A percentile compares a stretch with the other conserved stretches of the same genome.
Evolutionary conservation across 64 coral and sea anemone genomes (phyloP).

Genomic region (Porites lutea): DNA sequence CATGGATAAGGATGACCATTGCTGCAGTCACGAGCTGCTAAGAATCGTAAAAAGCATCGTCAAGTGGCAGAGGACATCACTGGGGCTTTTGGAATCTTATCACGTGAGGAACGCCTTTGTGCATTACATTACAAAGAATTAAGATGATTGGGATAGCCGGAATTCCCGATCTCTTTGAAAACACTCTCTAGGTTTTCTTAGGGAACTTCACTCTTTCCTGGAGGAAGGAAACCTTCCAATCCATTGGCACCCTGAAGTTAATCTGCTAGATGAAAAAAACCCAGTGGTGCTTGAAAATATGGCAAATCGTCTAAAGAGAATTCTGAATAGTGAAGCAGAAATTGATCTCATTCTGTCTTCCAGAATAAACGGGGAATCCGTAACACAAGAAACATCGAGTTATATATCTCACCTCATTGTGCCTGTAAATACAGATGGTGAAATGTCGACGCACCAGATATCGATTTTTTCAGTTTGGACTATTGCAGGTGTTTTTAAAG

Average conservation of each 20-base stretch:
- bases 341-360: neutral
- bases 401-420: too few species aligned
- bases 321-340: conserved; percentile 47
- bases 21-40: conserved; percentile 13
- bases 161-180: conserved; percentile 11
- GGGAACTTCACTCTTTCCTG: neutral
- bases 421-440: too few species aligned
- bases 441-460: too few species aligned
- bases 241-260: conserved; percentile 46
- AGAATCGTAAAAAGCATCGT: neutral
- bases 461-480: too few species aligned
- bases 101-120: neutral
- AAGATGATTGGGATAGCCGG: neutral
- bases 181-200: conserved; percentile 52
- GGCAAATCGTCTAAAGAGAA: conserved; percentile 37
- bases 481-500: too few species aligned
- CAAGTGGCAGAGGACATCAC: neutral
- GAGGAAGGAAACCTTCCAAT: neutral
- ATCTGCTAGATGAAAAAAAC: conserved; percentile 57
- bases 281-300: neutral
- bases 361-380: too few species aligned
- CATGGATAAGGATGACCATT: neutral
- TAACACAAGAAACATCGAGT: too few species aligned
- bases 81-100: neutral
- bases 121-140: neutral